Conservation (phyloP, 2,888 invertebrate species). For the Micropterix aruncella region DNA sequence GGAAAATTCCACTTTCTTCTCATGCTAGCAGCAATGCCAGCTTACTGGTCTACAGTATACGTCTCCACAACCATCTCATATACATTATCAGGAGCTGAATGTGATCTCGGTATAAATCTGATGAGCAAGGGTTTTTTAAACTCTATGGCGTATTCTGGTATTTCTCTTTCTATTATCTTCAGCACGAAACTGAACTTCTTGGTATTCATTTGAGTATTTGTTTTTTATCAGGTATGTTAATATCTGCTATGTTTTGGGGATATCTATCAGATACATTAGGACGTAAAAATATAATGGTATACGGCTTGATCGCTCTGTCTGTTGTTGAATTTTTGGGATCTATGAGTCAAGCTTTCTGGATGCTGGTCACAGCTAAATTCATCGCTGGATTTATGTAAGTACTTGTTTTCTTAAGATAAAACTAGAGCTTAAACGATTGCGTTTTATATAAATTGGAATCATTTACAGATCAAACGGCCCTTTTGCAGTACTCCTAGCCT, state of each 20-base stretch:
- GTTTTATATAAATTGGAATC: background rate
- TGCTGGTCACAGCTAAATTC: slow-evolving; percentile 57
- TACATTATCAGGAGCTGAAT: slow-evolving; percentile 60
- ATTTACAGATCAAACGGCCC: slow-evolving; percentile 44
- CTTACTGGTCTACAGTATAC: slow-evolving; percentile 52
- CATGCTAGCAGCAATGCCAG: slow-evolving; percentile 43
- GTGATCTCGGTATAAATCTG: slow-evolving; percentile 51
- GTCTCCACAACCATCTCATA: slow-evolving; percentile 61
- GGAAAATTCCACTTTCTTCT: slow-evolving; percentile 55
- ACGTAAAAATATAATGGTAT: slow-evolving; percentile 48
- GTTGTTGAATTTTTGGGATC: slow-evolving; percentile 48
- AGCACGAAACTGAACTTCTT: slow-evolving; percentile 46
- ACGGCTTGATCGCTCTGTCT: slow-evolving; percentile 49
- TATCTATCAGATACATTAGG: slow-evolving; percentile 63
- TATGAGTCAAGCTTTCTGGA: slow-evolving; percentile 48
- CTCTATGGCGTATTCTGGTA: slow-evolving; percentile 58
- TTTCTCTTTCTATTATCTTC: slow-evolving; percentile 6
- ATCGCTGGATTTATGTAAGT: slow-evolving; percentile 63
- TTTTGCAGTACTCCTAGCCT: slow-evolving; percentile 56
- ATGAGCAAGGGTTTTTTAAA: slow-evolving; percentile 58
- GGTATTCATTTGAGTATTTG: too few relatives aligned
- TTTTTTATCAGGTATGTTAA: slow-evolving; percentile 58
- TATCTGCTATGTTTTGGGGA: slow-evolving; percentile 64
- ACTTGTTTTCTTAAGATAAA: background rate
- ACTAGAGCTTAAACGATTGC: too few relatives aligned